Base-by-base conservation (phyloP, 2,797 vertebrate genomes). In the Fistularia commersonii region DNA sequence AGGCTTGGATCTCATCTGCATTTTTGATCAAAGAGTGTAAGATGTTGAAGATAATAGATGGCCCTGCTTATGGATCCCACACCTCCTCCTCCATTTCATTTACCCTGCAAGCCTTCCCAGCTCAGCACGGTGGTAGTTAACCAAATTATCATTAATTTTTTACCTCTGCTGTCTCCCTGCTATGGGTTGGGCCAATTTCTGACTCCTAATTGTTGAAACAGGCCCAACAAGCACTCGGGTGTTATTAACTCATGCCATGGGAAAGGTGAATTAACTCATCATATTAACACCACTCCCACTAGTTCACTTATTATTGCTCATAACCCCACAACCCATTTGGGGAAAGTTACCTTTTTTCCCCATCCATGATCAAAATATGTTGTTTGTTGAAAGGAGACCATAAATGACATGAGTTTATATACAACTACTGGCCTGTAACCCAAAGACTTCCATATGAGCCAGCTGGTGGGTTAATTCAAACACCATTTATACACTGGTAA, bases 351-450 rank as follows among this genome's bases (percentile, higher is more conserved):
- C 69, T 38, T 71, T 61, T 64, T 51, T 59, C 15, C 48, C 3
- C 49, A 72, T 72, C 56, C 61, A 51, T 44, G 57, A 81, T 81
- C 81, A 82, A 60, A 50, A 61, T 35, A 35, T 80, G 74, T 76
- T 48, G 6, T 8, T 62, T 72, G 23, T 76, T 76, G 71, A 68
- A 81, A 82, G 63, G 62, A 77, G 74, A 82, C 72, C 71, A 67
- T 59, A 81, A 79, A 84, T 77, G 67, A 76, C 76, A 74, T 69
- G 66, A 77, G 76, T 83, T 81, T 58, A 64, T 66, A 83, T 72
- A 77, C 49, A 42, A 32, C n/a, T 72, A 73, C 73, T 64, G 31
- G 14, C 68, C 80, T 76, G 74, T 83, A 84, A 78, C 73, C 74
- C 66, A 58, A 15, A 77, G 81, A 65, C 59, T 71, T 80, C 76